Conservation (phyloP, 1,140 invertebrate species). For the Macrosteles quadrilineatus region DNA sequence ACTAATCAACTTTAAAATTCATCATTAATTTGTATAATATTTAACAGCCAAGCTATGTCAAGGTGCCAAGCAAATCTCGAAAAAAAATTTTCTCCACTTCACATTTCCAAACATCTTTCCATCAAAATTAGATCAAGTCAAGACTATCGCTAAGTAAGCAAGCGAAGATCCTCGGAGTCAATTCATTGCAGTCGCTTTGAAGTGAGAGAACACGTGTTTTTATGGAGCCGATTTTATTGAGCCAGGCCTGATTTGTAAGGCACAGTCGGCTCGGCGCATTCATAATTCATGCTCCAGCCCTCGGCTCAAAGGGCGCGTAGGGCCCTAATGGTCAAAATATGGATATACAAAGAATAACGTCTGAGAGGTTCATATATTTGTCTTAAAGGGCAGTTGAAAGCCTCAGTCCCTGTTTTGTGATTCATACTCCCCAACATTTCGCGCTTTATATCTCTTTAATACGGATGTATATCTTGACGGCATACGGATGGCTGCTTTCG, state of each 20-base stretch:
- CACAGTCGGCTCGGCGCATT: background rate
- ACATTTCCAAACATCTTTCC: too few relatives aligned
- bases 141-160: background rate
- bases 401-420: constrained; percentile 9
- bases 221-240: constrained; percentile 16
- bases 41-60: too few relatives aligned
- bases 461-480: constrained; percentile 8
- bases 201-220: constrained; percentile 1
- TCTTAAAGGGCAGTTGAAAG: constrained; percentile 20
- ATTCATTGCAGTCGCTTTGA: constrained; percentile 19
- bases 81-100: too few relatives aligned
- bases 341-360: constrained; percentile 23
- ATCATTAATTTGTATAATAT: too few relatives aligned
- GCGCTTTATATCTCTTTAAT: constrained; percentile 9
- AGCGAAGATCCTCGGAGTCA: background rate
- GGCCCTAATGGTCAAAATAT: constrained; percentile 22
- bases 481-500: too few relatives aligned
- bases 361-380: constrained; percentile 22
- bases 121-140: too few relatives aligned
- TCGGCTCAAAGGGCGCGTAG: constrained; percentile 1
- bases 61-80: too few relatives aligned
- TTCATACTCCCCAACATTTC: background rate
- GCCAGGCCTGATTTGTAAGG: background rate
- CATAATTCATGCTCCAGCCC: constrained; percentile 8
- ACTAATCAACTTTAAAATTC: too few relatives aligned